Evolutionary conservation across 2,797 vertebrate species (phyloP), one percentile per base, ranked within the genome.

Genomic region (Etheostoma nigrum): DNA sequence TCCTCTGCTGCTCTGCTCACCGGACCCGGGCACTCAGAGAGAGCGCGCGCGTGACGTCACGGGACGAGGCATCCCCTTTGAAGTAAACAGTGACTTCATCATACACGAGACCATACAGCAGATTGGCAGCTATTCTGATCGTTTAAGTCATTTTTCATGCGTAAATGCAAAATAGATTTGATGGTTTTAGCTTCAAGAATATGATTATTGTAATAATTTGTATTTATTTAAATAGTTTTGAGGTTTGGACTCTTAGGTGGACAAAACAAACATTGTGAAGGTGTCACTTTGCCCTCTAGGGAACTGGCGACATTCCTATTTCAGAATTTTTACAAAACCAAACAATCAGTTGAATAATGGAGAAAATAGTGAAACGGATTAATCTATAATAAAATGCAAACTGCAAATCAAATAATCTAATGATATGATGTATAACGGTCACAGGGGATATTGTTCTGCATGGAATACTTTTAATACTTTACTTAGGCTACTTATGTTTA

Each of bases 21-120:
- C 44, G 18, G 15, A 79, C 61, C 1, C 74, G 21, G 58, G 42
- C 74, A 45, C 36, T 40, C 36, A 3, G 63, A 42, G 76, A 30
- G 75, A 54, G 78, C 61, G 79, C 66, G 72, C 52, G 67, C 57
- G 36, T 79, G 88, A 93, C 92, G 94, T 95, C 94, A 94, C 83
- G 25, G 5, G 68, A 66, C 63, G 40, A 82, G 88, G 86, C 89
- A 83, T 81, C 86, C 86, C 74, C 53, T 83, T 61, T 85, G 91
- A 89, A 84, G 86, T 72, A 51, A 68, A 1, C 36, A 2, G 65
- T 72, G 60, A 80, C 75, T 9, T 71, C 78, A 67, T 45, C 51
- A 10, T 2, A 19, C 67, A 58, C 52, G n/a, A 51, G 53, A 11
- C 65, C 21, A 13, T 0, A 40, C 42, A 55, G 7, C 12, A n/a